Conservation (phyloP, 2,113 vertebrate species). For the Macaca mulatta region DNA sequence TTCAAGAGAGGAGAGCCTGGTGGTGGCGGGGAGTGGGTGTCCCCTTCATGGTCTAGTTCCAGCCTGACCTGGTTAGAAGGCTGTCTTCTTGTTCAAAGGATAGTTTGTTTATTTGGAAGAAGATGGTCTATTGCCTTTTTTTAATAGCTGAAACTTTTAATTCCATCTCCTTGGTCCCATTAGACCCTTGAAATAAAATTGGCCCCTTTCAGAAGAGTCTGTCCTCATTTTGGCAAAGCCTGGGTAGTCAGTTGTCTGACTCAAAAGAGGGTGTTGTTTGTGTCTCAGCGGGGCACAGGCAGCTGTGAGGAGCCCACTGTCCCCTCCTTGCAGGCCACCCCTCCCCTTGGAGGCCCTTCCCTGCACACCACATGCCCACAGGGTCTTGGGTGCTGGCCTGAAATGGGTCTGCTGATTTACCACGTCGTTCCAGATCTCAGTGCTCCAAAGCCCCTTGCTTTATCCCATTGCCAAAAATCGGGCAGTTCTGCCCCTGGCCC, state of each 20-base stretch:
- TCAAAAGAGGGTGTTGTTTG: slow-evolving; percentile 66
- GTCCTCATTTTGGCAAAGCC: slow-evolving; percentile 67
- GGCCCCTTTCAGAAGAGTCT: slow-evolving; percentile 52
- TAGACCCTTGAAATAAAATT: slow-evolving; percentile 62
- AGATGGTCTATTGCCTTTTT: slow-evolving; percentile 27
- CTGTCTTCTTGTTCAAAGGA: slow-evolving; percentile 66
- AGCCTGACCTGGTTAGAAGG: slow-evolving; percentile 19
- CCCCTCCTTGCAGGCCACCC: background rate
- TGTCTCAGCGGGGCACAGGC: slow-evolving; percentile 19
- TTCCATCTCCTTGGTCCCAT: slow-evolving; percentile 58
- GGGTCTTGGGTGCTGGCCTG: background rate
- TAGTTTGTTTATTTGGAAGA: slow-evolving; percentile 61
- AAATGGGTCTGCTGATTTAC: background rate
- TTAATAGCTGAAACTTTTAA: slow-evolving; percentile 58
- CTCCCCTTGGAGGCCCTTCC: background rate
- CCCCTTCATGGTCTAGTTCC: background rate
- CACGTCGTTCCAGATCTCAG: slow-evolving; percentile 15
- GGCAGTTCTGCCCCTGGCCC: background rate
- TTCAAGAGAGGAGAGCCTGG: too few species aligned
- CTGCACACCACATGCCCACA: background rate
- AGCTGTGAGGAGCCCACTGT: slow-evolving; percentile 41
- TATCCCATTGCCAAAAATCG: slow-evolving; percentile 47
- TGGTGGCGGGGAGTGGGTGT: background rate
- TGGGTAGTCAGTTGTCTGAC: slow-evolving; percentile 42
- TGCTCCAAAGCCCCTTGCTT: slow-evolving; percentile 11